Evolutionary conservation across 2,888 invertebrate species (phyloP).

Genomic region (Lasioglossum villosulum): DNA sequence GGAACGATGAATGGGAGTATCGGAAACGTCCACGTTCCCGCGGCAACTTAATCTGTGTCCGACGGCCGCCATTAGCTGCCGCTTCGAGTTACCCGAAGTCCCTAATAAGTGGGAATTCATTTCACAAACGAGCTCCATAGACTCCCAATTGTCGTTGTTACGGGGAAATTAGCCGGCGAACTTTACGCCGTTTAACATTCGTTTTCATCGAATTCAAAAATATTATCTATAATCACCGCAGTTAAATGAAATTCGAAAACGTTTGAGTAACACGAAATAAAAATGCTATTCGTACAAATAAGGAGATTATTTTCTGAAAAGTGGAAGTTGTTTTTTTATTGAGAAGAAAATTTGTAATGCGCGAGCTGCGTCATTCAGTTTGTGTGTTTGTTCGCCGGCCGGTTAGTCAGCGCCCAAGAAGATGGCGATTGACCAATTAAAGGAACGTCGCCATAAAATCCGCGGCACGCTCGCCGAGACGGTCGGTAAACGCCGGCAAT

Average conservation of each 20-base stretch:
- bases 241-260: too few relatives aligned
- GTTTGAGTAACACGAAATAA: too few relatives aligned
- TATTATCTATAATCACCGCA: too few relatives aligned
- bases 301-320: neutral
- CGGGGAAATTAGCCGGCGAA: neutral
- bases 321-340: neutral
- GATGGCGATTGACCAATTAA: conserved; percentile 32
- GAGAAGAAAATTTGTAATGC: neutral
- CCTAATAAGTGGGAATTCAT: neutral
- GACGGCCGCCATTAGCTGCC: conserved; percentile 42
- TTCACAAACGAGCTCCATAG: neutral
- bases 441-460: conserved; percentile 20
- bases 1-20: neutral
- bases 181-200: neutral
- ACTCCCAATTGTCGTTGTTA: neutral
- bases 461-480: neutral
- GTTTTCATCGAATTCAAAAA: neutral
- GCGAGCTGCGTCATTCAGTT: neutral
- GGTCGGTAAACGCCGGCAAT: conserved; percentile 20
- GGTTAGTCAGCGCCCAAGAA: neutral
- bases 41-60: conserved; percentile 28
- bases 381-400: neutral
- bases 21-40: neutral
- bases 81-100: neutral
- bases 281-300: too few relatives aligned